Evolutionary conservation across 1,140 invertebrate genomes (phyloP), one percentile per base, ranked within the genome.

Genomic region (Formica exsecta): DNA sequence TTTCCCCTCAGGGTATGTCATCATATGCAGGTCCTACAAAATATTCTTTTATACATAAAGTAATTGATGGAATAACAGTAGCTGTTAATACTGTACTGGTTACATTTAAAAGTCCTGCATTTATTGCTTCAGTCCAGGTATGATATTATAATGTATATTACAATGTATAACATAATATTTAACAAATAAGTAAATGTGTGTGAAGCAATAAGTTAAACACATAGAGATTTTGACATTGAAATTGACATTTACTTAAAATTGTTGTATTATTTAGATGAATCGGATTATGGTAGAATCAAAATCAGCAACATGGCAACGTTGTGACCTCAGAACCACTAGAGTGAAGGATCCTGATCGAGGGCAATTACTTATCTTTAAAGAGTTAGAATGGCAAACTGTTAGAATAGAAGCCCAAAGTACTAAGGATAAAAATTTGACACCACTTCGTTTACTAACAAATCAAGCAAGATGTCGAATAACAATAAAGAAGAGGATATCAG

Each of bases 11-110:
- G 94, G 96, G 95, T 94, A 94, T 96, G 66, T 95, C 96, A 77
- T 95, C 96, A 13, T 95, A 96, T 88, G 94, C 95, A 80, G 95
- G 96, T 57, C 96, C 97, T 36, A 94, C 95, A 84, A 97, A 97
- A 94, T 99, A 99, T 96, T 98, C 98, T 88, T 99, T 98, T 95
- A 97, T 98, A 77, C 98, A 99, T 93, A 97, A 99, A 96, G 98
- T 99, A 61, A 98, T 99, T 90, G 99, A 99, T 96, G 99, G 99
- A 57, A 99, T 99, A 92, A 99, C 98, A 51, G 97, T 99, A 75
- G 97, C 97, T 92, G 98, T 99, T 73, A 99, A 99, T 95, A 98
- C 98, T 71, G 98, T 99, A 66, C 97, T 97, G 92, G 97, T 99
- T 88, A 98, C 98, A 88, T 99, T 99, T 94, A 97, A 97, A 89